Evolutionary conservation across 2,113 vertebrate genomes (phyloP).

Genomic region (Gorsachius goisagi): DNA sequence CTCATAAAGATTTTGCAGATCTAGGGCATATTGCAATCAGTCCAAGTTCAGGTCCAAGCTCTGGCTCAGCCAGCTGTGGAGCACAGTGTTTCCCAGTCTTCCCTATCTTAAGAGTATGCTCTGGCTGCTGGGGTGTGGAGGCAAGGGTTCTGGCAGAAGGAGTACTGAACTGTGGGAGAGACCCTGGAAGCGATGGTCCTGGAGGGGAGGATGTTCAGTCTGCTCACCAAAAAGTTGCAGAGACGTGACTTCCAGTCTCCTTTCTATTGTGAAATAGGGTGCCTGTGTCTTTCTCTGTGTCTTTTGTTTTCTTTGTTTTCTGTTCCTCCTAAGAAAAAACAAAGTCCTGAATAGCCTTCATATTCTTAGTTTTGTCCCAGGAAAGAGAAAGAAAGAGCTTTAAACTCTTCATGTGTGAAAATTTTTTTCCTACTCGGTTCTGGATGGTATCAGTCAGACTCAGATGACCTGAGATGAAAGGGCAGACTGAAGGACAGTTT

Average conservation of each 20-base stretch:
- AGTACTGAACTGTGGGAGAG: not conserved
- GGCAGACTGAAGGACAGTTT: not conserved
- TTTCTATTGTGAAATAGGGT: not conserved
- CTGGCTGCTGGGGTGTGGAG: not conserved
- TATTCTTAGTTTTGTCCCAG: not conserved
- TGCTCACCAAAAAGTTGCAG: not conserved
- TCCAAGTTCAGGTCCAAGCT: not conserved
- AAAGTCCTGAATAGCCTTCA: not conserved
- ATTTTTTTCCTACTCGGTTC: not conserved
- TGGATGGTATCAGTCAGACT: not conserved
- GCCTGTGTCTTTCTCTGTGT: not conserved
- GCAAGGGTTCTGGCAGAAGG: not conserved
- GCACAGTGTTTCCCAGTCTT: not conserved
- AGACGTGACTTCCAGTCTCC: not conserved
- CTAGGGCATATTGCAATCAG: not conserved
- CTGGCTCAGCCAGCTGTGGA: not conserved
- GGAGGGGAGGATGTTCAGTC: not conserved
- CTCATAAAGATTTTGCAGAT: not conserved
- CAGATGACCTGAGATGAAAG: not conserved
- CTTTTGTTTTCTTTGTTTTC: not conserved
- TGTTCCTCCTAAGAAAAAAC: not conserved
- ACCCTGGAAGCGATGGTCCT: not conserved
- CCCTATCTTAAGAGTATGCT: not conserved
- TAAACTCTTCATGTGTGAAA: not conserved
- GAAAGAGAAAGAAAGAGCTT: not conserved